Evolutionary conservation across 2,113 vertebrate species (phyloP).

Genomic region (Himantopus leucocephalus): DNA sequence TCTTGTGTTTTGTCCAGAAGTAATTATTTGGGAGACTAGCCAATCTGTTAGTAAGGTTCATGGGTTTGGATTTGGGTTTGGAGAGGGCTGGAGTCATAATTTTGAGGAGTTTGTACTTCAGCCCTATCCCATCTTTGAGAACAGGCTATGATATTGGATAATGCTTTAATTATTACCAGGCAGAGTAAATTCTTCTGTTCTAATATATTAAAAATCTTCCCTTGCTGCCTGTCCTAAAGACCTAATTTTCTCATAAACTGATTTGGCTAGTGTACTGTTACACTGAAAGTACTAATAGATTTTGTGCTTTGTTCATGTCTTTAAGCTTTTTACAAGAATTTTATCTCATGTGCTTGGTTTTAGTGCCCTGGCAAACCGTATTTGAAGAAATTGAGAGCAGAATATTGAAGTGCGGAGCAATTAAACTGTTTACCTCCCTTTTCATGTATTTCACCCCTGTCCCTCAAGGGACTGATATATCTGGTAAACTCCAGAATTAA

Average conservation of each 20-base stretch:
- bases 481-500: constrained; percentile 43
- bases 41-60: neutral
- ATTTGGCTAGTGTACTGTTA: neutral
- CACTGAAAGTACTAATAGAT: neutral
- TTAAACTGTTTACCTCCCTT: constrained; percentile 30
- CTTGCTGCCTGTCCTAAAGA: neutral
- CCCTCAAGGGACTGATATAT: neutral
- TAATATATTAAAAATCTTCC: neutral
- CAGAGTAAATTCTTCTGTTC: neutral
- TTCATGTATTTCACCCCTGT: neutral
- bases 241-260: neutral
- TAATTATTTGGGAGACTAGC: neutral
- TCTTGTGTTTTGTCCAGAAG: neutral
- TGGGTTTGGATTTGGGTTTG: neutral
- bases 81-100: neutral
- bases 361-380: neutral
- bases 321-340: neutral
- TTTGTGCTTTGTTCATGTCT: neutral
- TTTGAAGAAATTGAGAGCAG: constrained; percentile 1
- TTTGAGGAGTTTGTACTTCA: neutral
- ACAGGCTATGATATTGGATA: neutral
- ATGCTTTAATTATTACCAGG: neutral
- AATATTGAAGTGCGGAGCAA: neutral
- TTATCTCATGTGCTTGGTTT: neutral
- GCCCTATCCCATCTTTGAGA: neutral